Conservation (phyloP, 2,888 invertebrate genomes). For the Epirrhoe alternata region DNA sequence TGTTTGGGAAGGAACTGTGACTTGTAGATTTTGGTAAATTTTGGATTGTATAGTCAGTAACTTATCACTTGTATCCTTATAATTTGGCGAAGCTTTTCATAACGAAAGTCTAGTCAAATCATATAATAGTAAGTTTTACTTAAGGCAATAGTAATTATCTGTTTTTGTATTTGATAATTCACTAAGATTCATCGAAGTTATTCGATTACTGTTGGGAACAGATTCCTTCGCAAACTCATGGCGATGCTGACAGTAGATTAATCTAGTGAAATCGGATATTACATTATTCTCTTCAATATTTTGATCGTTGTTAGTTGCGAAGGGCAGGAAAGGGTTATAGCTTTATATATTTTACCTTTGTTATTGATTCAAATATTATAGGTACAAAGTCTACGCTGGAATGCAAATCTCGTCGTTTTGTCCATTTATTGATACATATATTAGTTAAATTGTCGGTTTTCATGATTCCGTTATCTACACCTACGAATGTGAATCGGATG, state of each 20-base stretch:
- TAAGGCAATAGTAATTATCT: constrained; percentile 32
- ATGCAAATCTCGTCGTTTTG: constrained; percentile 55
- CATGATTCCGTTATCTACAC: constrained; percentile 53
- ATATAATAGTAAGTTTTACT: constrained; percentile 15
- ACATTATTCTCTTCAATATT: constrained; percentile 59
- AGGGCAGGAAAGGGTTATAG: constrained; percentile 67
- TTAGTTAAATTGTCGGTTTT: constrained; percentile 50
- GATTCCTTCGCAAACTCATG: constrained; percentile 57
- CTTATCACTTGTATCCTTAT: constrained; percentile 14
- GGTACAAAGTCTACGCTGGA: constrained; percentile 64
- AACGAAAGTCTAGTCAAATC: constrained; percentile 22
- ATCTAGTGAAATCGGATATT: constrained; percentile 63
- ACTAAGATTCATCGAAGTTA: constrained; percentile 6
- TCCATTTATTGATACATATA: constrained; percentile 45
- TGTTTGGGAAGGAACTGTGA: constrained; percentile 60
- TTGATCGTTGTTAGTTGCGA: constrained; percentile 69
- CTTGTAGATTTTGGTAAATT: constrained; percentile 30
- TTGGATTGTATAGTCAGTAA: constrained; percentile 20
- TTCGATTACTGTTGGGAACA: constrained; percentile 31
- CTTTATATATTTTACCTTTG: constrained; percentile 77
- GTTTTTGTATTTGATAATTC: constrained; percentile 21
- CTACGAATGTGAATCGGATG: constrained; percentile 54
- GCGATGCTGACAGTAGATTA: constrained; percentile 55
- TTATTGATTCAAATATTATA: constrained; percentile 64
- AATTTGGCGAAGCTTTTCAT: constrained; percentile 25